These are phyloP conservation scores for Elgaria multicarinata DNA, from an alignment of 2,113 vertebrate genomes.

Conservation along the genomic window DNA sequence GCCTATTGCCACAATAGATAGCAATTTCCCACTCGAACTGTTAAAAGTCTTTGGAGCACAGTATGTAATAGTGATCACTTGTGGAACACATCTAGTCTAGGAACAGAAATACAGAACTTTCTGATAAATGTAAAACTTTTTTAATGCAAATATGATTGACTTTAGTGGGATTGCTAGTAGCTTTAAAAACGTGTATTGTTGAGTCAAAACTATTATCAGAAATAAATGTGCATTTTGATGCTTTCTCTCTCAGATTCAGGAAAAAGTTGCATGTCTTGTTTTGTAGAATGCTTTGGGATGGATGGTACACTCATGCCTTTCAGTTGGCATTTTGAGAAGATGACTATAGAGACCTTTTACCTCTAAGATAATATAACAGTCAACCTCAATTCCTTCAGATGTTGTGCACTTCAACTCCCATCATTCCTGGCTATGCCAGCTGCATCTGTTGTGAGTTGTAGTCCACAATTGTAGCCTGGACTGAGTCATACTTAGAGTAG, in stretches of 20 bases:
- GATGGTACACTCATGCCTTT: neutral
- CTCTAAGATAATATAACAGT: neutral
- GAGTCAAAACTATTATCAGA: neutral
- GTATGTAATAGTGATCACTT: neutral
- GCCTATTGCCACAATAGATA: conserved; percentile 2
- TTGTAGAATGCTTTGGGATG: neutral
- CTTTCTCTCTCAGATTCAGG: neutral
- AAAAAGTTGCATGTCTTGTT: neutral
- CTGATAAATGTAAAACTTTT: conserved; percentile 29
- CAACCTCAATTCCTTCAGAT: neutral
- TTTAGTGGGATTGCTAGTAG: neutral
- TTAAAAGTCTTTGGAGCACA: conserved; percentile 15
- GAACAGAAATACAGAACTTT: conserved; percentile 17
- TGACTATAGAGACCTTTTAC: neutral
- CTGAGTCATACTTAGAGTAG: too few species aligned
- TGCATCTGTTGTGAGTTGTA: neutral
- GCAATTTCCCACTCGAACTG: conserved; percentile 11
- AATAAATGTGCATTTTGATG: neutral
- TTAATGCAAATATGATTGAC: neutral
- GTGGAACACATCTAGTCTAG: neutral
- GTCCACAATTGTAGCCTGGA: neutral
- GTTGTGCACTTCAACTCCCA: neutral
- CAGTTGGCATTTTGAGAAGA: too few species aligned
- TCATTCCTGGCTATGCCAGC: neutral
- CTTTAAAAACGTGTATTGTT: neutral